Conservation (phyloP, 2,888 invertebrate genomes). For the Drosophila hamatofila region DNA sequence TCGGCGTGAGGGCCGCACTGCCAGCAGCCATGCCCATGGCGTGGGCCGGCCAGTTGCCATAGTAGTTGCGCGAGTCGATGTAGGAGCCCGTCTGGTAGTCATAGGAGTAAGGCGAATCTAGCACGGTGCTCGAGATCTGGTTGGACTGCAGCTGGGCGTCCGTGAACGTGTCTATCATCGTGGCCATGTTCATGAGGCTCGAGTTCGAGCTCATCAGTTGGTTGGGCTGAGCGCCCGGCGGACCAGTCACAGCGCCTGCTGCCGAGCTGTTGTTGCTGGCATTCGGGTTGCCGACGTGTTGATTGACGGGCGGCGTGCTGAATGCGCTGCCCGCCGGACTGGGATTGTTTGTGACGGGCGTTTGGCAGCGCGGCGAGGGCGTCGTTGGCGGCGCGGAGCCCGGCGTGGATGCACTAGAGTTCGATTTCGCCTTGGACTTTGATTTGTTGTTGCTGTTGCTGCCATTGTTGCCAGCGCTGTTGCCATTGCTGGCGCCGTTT, state of each 20-base stretch:
- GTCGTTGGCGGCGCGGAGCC: constrained; percentile 83
- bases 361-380: constrained; percentile 84
- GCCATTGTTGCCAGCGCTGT: constrained; percentile 24
- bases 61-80: constrained; percentile 88
- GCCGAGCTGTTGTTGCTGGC: constrained; percentile 45
- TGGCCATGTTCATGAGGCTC: constrained; percentile 90
- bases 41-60: constrained; percentile 87
- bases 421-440: constrained; percentile 81
- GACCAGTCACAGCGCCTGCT: constrained; percentile 42
- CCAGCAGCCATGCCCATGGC: constrained; percentile 82
- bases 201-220: constrained; percentile 85
- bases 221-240: constrained; percentile 82
- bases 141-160: constrained; percentile 93
- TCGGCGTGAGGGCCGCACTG: constrained; percentile 52
- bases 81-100: constrained; percentile 87
- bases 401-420: constrained; percentile 75
- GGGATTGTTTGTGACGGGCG: constrained; percentile 86
- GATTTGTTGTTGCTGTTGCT: constrained; percentile 66
- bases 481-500: constrained; percentile 57
- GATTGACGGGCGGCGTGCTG: constrained; percentile 85
- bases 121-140: constrained; percentile 93
- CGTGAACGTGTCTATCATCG: constrained; percentile 91
- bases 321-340: constrained; percentile 86
- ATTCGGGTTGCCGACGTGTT: constrained; percentile 60
- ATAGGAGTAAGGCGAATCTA: constrained; percentile 89